These are phyloP conservation scores for Parelbella ahira DNA, from an alignment of 2,888 invertebrate genomes.

Conservation along the genomic window DNA sequence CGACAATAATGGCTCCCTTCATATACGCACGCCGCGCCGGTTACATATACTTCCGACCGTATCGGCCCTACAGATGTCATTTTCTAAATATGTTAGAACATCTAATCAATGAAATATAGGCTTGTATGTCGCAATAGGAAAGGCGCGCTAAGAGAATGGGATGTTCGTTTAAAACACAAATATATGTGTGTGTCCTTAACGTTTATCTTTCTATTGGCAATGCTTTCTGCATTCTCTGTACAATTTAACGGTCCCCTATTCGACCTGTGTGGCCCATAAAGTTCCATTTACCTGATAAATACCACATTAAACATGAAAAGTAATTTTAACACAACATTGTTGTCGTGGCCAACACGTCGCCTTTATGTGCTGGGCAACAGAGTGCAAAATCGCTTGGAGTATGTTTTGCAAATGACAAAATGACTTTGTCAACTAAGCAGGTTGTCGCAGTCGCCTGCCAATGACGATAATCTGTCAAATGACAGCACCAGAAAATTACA, in stretches of 20 bases:
- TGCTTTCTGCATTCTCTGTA: conserved; percentile 5
- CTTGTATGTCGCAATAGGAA: too few relatives aligned
- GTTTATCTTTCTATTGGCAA: neutral
- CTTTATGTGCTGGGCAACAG: neutral
- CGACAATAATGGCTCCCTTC: too few relatives aligned
- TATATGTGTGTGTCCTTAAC: too few relatives aligned
- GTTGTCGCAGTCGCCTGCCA: conserved; percentile 21
- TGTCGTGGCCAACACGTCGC: neutral
- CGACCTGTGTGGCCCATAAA: conserved; percentile 25
- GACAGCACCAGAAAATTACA: conserved; percentile 32
- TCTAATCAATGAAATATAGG: too few relatives aligned
- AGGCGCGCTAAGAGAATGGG: too few relatives aligned
- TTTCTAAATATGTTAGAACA: neutral
- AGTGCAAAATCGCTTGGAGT: neutral
- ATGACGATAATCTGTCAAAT: conserved; percentile 46
- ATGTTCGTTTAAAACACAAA: too few relatives aligned
- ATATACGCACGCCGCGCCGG: too few relatives aligned
- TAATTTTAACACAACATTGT: conserved; percentile 3
- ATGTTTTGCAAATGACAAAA: neutral
- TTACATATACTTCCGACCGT: too few relatives aligned
- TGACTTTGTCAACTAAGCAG: conserved; percentile 11
- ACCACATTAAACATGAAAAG: conserved; percentile 15
- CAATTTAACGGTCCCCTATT: conserved; percentile 10
- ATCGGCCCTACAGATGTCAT: too few relatives aligned
- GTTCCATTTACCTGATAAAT: conserved; percentile 24